Evolutionary conservation across 2,113 vertebrate species (phyloP).

Genomic region (Phalacrocorax carbo): DNA sequence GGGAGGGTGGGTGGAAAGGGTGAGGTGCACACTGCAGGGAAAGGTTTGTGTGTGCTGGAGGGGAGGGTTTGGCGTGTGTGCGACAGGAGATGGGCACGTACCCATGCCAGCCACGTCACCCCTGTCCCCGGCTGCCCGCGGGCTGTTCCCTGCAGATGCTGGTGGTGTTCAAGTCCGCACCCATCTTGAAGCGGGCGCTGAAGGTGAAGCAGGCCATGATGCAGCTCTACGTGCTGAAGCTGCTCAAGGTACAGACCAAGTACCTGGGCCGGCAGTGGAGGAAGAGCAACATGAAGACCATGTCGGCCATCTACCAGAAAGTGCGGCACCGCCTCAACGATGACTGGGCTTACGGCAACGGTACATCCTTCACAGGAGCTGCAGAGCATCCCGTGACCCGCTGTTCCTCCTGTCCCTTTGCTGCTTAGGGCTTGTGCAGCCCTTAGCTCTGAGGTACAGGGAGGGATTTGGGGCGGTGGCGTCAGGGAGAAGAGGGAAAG

Average conservation of each 20-base stretch:
- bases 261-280: conserved; percentile 97
- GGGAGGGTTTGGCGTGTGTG: neutral
- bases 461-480: neutral
- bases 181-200: conserved; percentile 97
- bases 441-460: neutral
- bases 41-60: too few species aligned
- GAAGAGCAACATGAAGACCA: conserved; percentile 99
- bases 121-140: neutral
- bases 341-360: conserved; percentile 97
- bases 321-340: conserved; percentile 96
- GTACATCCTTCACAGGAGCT: conserved; percentile 50
- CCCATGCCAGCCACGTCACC: neutral
- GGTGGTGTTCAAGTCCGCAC: conserved; percentile 97
- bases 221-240: conserved; percentile 96
- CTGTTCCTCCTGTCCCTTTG: neutral
- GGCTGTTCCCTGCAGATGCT: conserved; percentile 81
- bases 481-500: accelerated
- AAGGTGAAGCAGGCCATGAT: conserved; percentile 99
- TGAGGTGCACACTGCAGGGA: accelerated
- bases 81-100: accelerated
- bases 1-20: too few species aligned
- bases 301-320: conserved; percentile 99
- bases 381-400: neutral
- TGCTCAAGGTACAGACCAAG: conserved; percentile 97
- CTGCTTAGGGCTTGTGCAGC: neutral